Percentiles rank a stretch among this genome's conserved stretches.
Conservation (phyloP, 2,888 invertebrate genomes). For the Chirona hameri region DNA sequence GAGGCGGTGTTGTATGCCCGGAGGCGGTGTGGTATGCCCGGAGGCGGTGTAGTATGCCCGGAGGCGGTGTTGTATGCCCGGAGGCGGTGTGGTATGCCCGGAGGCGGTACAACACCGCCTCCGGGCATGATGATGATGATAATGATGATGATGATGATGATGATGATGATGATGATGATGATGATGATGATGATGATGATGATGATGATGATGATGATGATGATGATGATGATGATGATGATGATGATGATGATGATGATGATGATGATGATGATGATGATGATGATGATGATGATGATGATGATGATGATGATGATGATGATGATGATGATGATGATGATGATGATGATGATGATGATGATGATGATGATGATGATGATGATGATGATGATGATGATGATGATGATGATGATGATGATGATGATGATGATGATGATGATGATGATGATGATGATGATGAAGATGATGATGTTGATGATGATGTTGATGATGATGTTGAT, state of each 20-base stretch:
- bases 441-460: constrained; percentile 22
- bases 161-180: constrained; percentile 22
- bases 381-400: constrained; percentile 22
- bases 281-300: constrained; percentile 22
- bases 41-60: too few relatives aligned
- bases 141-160: constrained; percentile 22
- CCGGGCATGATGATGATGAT: too few relatives aligned
- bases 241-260: constrained; percentile 22
- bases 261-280: constrained; percentile 22
- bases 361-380: constrained; percentile 22
- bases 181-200: constrained; percentile 22
- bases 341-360: constrained; percentile 1
- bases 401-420: constrained; percentile 22
- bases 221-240: constrained; percentile 22
- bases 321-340: constrained; percentile 5
- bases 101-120: too few relatives aligned
- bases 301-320: not conserved
- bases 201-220: constrained; percentile 22
- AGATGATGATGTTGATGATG: constrained; percentile 3
- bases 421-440: constrained; percentile 22
- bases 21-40: too few relatives aligned
- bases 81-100: too few relatives aligned
- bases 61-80: too few relatives aligned
- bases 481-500: constrained; percentile 4
- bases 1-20: too few relatives aligned